Evolutionary conservation across 2,797 vertebrate genomes (phyloP), one percentile per base, ranked within the genome.

Genomic region (Diplodus puntazzo): DNA sequence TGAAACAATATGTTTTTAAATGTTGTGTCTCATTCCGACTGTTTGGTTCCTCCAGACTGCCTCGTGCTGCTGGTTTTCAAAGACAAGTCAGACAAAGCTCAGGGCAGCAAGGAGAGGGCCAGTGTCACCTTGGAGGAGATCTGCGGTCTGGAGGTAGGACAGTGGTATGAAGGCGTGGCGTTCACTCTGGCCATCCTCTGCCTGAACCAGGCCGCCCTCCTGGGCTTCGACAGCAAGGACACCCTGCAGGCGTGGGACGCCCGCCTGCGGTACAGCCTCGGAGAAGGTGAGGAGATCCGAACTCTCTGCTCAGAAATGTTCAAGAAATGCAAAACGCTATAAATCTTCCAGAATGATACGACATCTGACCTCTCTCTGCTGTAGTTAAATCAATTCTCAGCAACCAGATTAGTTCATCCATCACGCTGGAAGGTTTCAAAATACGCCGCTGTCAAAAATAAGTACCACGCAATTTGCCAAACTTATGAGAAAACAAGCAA

Each of bases 191-290:
- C 96, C 63, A 92, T 99, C 81, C 81, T 99, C 87, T 98, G 98
- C 80, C 95, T 98, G 75, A 96, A 94, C 57, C 97, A 98, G 92
- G 93, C 96, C 0, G 87, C 96, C 76, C 94, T 98, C 86, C 94
- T 99, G 89, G 98, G 97, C 77, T 99, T 99, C 10, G 97, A 99
- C 86, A 97, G 92, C 94, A 97, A 94, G 27, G 98, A 98, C 85
- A 93, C 94, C 18, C 95, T 98, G 95, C 96, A 95, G 5, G 96
- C 96, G 10, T 99, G 98, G 98, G 98, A 99, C 42, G 78, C 94
- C 50, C 95, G 97, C 11, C 96, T 98, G 73, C 96, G 96, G 57
- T 97, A 98, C 79, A 96, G 97, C 62, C 83, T 99, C 0, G 98
- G 98, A 3, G 97, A 99, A 96, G 98, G 98, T 99, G 80, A 89